Evolutionary conservation across 1,140 invertebrate genomes (phyloP).

Genomic region (Heliconius hewitsoni): DNA sequence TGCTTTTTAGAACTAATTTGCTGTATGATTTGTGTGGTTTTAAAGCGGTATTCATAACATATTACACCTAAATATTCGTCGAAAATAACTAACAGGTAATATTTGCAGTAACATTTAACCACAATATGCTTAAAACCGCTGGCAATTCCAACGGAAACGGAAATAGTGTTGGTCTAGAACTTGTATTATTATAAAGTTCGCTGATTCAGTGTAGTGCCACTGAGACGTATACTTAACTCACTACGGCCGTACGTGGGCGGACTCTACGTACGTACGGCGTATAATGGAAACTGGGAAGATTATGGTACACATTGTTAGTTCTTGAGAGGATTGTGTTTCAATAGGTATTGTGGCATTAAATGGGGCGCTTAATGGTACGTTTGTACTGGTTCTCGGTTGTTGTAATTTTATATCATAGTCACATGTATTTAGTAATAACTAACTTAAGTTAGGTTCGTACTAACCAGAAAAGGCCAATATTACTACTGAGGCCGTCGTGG

Average conservation of each 20-base stretch:
- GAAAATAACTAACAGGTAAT: not conserved
- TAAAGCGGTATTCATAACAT: not conserved
- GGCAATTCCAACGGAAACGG: not conserved
- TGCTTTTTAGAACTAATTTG: not conserved
- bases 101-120: not conserved
- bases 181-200: not conserved
- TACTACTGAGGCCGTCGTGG: too few relatives aligned
- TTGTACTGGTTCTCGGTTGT: not conserved
- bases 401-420: not conserved
- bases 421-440: not conserved
- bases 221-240: not conserved
- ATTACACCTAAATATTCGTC: not conserved
- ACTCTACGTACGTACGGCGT: not conserved
- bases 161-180: not conserved
- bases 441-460: not conserved
- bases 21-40: not conserved
- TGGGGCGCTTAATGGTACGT: not conserved
- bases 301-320: slow-evolving; percentile 6
- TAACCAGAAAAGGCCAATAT: not conserved
- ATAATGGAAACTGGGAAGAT: slow-evolving; percentile 4
- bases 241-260: not conserved
- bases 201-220: not conserved
- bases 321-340: slow-evolving; percentile 13
- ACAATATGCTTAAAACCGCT: not conserved
- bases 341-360: slow-evolving; percentile 11